phyloP scores from a whole-genome alignment of 2,113 vertebrate species.

The Hoplias malabaricus region DNA sequence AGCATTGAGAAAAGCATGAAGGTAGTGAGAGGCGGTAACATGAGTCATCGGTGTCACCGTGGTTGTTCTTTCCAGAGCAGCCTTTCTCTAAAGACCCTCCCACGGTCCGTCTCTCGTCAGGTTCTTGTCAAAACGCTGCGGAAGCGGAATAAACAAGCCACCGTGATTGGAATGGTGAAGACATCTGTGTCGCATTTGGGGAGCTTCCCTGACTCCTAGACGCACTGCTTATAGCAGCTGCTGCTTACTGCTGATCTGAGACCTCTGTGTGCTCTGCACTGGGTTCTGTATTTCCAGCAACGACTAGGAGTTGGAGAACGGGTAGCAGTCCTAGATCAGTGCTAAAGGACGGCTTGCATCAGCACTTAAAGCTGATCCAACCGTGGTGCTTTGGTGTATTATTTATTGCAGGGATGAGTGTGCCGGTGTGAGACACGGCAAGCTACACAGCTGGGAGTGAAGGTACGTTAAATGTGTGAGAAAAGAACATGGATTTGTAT shows the following conservation, averaged over 20 bases:
- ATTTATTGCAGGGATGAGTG: background rate
- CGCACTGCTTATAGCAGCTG: background rate
- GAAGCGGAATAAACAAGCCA: background rate
- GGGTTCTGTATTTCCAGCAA: background rate
- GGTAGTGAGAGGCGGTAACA: background rate
- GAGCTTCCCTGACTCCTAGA: background rate
- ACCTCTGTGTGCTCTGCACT: background rate
- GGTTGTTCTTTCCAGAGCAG: background rate
- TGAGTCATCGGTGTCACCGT: slow-evolving; percentile 3
- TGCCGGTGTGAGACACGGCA: background rate
- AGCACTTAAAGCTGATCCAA: background rate
- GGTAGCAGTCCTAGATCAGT: background rate
- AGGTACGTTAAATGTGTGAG: background rate
- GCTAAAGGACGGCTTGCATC: background rate
- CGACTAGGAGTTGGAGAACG: background rate
- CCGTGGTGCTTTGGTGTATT: background rate
- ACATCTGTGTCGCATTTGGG: background rate
- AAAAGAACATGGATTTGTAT: no score
- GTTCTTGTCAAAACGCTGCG: background rate
- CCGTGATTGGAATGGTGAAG: background rate
- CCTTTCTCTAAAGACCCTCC: slow-evolving; percentile 1
- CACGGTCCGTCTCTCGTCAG: background rate
- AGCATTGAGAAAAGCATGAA: background rate
- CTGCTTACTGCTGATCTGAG: background rate
- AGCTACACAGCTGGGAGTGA: background rate